Base-by-base conservation (phyloP, 2,888 invertebrate species). In the Orthosia cruda region DNA sequence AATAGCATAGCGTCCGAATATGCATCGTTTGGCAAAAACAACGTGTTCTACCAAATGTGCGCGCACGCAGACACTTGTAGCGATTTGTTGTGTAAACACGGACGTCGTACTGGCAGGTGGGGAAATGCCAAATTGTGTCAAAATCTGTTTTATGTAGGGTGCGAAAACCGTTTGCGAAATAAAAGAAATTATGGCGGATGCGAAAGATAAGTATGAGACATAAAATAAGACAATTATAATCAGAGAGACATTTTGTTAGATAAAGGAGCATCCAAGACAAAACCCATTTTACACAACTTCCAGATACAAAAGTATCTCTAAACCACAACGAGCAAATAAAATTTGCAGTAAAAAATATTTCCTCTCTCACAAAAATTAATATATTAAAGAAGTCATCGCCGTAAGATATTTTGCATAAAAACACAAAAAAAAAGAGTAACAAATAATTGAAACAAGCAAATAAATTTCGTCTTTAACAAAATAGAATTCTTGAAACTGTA, bases 21-120 rank as follows among this genome's bases (percentile, higher is more conserved):
- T 74, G 79, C 84, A 87, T 74, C 71, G 75, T 89, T 92, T 91
- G 92, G 91, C 92, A 92, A 91, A 90, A 91, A 90, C 89, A 91
- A 88, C 87, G 49, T 66, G 23, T 79, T 71, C 78, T 40, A 83
- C 87, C 85, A 90, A 89, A 88, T 64, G 45, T 83, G 68, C 64
- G 61, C 77, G 45, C 59, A 72, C 54, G 66, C 67, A 81, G 65
- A 76, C 67, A 58, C 16, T 40, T 57, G 49, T 70, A 54, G 50
- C 23, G 55, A 71, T 77, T 65, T 74, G 71, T 73, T 83, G 59
- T 78, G 68, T 76, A 72, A 72, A 78, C 74, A 83, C 13, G 64
- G 45, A 49, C 71, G 50, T 47, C 40, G 40, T 7, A 40, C 18
- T 11, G 70, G 77, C 77, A 72, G 54, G 62, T 67, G 73, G 11